These are phyloP conservation scores for Tretioscincus oriximinensis DNA, from an alignment of 2,113 vertebrate genomes.

Conservation along the genomic window DNA sequence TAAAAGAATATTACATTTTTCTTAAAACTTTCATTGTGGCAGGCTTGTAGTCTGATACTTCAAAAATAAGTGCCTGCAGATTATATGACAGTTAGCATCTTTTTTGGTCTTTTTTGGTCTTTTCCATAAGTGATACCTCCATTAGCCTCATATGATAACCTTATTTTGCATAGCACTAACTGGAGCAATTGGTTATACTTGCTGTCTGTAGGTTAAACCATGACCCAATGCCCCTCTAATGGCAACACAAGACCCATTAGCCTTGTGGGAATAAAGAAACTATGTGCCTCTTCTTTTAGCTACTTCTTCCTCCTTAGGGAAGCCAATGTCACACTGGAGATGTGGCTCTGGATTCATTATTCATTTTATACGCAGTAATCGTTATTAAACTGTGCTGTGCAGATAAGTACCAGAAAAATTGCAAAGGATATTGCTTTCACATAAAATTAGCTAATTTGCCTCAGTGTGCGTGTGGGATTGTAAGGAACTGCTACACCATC, in stretches of 20 bases:
- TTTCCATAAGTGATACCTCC: neutral
- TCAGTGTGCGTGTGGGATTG: conserved; percentile 60
- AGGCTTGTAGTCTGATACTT: no score
- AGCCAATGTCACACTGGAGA: neutral
- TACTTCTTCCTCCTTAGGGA: neutral
- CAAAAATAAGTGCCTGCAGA: neutral
- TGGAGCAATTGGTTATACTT: neutral
- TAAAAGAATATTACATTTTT: no score
- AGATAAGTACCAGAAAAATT: conserved; percentile 77
- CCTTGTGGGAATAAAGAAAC: neutral
- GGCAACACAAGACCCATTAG: no score
- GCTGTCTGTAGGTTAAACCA: neutral
- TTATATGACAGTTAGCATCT: neutral
- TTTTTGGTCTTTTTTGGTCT: neutral
- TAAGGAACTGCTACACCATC: conserved; percentile 69
- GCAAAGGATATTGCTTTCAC: conserved; percentile 67
- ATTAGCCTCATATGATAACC: neutral
- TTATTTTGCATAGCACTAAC: neutral
- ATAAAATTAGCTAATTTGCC: conserved; percentile 79
- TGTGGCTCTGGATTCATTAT: conserved; percentile 50
- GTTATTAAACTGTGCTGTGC: conserved; percentile 74
- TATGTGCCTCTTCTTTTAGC: neutral
- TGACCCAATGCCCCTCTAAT: neutral
- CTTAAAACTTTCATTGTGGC: no score
- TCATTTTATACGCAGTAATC: conserved; percentile 67